Evolutionary conservation across 2,888 invertebrate species (phyloP).

Genomic region (Cantharis rustica): DNA sequence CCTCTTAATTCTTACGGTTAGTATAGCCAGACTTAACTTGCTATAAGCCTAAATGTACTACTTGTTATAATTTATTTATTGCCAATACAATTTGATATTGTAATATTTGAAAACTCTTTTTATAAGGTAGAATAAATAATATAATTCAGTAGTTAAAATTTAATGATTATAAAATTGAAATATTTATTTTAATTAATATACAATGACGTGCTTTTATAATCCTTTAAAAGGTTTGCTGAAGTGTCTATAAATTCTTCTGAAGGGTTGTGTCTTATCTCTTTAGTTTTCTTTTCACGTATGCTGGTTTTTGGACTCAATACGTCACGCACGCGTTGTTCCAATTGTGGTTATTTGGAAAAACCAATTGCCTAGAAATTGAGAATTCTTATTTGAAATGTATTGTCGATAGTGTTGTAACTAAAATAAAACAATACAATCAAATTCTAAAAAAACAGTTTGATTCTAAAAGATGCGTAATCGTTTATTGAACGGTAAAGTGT

Average conservation of each 20-base stretch:
- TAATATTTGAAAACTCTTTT: neutral
- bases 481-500: neutral
- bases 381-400: conserved; percentile 42
- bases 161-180: neutral
- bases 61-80: no score
- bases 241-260: conserved; percentile 16
- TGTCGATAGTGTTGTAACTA: conserved; percentile 38
- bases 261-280: conserved; percentile 24
- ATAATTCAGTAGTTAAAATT: neutral
- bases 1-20: no score
- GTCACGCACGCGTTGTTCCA: conserved; percentile 40
- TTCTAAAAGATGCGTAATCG: neutral
- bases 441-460: neutral
- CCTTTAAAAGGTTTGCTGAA: conserved; percentile 19
- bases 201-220: conserved; percentile 9
- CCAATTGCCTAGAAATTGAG: conserved; percentile 46
- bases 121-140: neutral
- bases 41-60: no score
- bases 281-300: conserved; percentile 26
- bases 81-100: no score
- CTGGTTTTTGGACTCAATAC: conserved; percentile 39
- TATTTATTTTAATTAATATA: neutral
- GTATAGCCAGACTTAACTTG: no score
- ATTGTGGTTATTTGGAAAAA: conserved; percentile 42
- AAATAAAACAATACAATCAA: neutral